phyloP scores from a whole-genome alignment of 2,113 vertebrate genomes.

The Indicator indicator region DNA sequence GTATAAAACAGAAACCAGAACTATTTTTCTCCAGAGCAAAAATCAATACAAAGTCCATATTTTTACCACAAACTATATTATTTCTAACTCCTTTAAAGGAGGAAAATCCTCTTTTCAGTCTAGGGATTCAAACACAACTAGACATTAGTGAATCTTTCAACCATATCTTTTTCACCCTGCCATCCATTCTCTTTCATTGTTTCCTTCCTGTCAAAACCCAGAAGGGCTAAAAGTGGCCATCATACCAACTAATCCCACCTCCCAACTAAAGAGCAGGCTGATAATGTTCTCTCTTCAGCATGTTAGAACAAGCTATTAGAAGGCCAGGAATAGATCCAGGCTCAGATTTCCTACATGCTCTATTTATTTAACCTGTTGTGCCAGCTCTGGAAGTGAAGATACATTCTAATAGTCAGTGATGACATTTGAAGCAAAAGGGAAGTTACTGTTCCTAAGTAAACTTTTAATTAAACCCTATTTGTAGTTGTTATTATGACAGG shows the following conservation, averaged over 20 bases:
- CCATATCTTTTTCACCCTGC: background rate
- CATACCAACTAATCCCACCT: background rate
- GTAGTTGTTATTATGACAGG: background rate
- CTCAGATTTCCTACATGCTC: background rate
- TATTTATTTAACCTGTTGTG: conserved; percentile 39
- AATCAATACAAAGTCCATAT: background rate
- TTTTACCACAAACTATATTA: background rate
- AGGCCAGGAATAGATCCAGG: conserved; percentile 14
- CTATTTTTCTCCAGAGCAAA: background rate
- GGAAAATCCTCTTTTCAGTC: background rate
- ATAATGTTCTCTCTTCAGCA: conserved; percentile 6
- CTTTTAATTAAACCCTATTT: conserved; percentile 7
- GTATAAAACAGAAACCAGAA: background rate
- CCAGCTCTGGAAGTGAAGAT: conserved; percentile 23
- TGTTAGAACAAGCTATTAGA: background rate
- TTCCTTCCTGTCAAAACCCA: conserved; percentile 59
- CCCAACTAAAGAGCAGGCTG: background rate
- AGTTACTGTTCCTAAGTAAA: background rate
- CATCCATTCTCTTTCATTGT: conserved; percentile 16
- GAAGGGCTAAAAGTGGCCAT: conserved; percentile 27
- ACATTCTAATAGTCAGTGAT: background rate
- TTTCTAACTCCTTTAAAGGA: conserved; percentile 5
- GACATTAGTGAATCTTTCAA: conserved; percentile 36
- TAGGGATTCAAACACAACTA: background rate
- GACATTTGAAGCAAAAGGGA: conserved; percentile 29